Conservation (phyloP, 2,888 invertebrate genomes). For the Drosophila phalerata region DNA sequence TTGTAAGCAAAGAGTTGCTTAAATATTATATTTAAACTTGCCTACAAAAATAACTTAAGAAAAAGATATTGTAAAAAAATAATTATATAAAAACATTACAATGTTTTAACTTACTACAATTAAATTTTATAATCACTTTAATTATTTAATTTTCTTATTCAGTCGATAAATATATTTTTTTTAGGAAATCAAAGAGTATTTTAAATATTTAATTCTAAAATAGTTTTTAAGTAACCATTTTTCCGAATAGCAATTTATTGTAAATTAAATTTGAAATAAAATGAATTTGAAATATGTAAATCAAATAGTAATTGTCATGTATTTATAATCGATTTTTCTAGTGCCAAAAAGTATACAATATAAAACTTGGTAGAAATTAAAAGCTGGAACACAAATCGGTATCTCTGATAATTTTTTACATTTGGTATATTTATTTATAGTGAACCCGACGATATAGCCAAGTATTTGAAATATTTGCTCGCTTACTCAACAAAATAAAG, state of each 20-base stretch:
- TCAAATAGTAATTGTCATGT: not conserved
- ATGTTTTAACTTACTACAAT: too few species aligned
- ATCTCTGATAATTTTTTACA: not conserved
- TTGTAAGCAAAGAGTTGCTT: too few species aligned
- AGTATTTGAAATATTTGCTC: constrained; percentile 17
- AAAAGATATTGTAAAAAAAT: too few species aligned
- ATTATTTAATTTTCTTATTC: not conserved
- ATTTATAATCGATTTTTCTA: not conserved
- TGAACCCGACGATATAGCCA: not conserved
- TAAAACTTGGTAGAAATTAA: not conserved
- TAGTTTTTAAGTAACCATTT: not conserved
- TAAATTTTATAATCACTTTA: too few species aligned
- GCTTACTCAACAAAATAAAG: constrained; percentile 5
- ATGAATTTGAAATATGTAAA: not conserved
- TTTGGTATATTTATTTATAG: constrained; percentile 6
- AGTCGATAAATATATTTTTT: not conserved
- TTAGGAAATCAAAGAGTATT: not conserved
- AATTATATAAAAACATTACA: too few species aligned
- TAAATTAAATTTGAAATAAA: not conserved
- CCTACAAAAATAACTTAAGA: too few species aligned
- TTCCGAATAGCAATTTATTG: not conserved
- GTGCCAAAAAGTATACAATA: constrained; percentile 33
- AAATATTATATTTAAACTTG: too few species aligned
- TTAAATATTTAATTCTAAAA: not conserved
- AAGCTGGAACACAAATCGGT: not conserved